Evolutionary conservation across 2,113 vertebrate genomes (phyloP).

Genomic region (Harpagus bidentatus): DNA sequence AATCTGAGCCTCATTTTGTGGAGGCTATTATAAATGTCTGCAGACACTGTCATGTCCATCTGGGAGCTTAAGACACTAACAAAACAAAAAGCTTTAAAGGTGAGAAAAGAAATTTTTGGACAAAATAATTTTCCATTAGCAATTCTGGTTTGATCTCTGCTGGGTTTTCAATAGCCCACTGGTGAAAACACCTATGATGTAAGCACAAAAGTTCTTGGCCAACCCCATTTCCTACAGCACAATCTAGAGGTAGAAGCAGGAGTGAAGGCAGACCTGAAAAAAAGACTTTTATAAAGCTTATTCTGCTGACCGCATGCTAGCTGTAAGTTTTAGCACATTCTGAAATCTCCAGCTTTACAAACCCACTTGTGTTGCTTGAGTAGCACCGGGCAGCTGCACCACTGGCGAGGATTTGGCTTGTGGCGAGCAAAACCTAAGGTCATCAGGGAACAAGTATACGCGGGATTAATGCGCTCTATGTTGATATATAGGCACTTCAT

Average conservation of each 20-base stretch:
- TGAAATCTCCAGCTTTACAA: neutral
- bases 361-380: neutral
- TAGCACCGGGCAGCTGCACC: neutral
- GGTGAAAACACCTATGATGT: accelerated
- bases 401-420: neutral
- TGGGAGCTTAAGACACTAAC: neutral
- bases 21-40: neutral
- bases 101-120: neutral
- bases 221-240: neutral
- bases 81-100: neutral
- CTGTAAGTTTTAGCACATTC: neutral
- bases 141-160: neutral
- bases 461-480: neutral
- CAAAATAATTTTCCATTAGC: neutral
- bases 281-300: neutral
- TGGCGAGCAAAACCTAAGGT: neutral
- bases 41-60: neutral
- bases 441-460: neutral
- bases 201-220: neutral
- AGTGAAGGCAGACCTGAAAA: neutral
- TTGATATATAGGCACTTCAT: neutral
- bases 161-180: neutral
- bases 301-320: neutral
- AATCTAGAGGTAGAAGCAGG: neutral
- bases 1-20: neutral